A percentile compares a stretch with the other conserved stretches of the same genome.
Conservation (phyloP, 2,113 vertebrate species). For the Amblyornis subalaris region DNA sequence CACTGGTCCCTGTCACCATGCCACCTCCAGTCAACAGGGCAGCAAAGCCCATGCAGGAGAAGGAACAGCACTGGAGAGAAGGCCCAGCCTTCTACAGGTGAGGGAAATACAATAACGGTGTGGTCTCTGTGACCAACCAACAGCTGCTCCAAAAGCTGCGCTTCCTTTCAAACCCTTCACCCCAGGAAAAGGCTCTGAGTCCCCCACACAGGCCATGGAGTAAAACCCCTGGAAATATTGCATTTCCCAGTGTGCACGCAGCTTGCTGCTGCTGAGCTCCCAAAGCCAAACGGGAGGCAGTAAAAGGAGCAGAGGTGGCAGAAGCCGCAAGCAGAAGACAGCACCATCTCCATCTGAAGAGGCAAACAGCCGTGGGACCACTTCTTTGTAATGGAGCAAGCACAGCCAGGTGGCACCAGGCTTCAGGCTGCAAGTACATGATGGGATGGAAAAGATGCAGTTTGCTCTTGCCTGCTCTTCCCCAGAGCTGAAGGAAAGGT, state of each 20-base stretch:
- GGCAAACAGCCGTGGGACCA: neutral
- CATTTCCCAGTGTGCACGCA: neutral
- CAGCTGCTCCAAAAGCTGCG: rapidly evolving
- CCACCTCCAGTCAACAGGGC: neutral
- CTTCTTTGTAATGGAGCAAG: neutral
- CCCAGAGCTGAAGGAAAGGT: neutral
- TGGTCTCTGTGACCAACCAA: neutral
- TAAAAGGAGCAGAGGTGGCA: neutral
- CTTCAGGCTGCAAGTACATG: neutral
- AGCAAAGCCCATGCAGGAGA: rapidly evolving
- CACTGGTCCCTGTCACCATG: rapidly evolving
- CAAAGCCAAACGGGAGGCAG: neutral
- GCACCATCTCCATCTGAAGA: neutral
- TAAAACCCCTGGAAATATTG: neutral
- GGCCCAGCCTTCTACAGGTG: neutral
- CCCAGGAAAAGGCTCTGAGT: neutral
- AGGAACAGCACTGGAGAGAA: neutral
- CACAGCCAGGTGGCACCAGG: too few relatives aligned
- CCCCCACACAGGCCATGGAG: rapidly evolving
- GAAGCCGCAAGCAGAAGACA: neutral
- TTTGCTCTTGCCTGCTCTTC: neutral
- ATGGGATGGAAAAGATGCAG: neutral
- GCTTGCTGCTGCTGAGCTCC: neutral
- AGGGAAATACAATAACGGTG: rapidly evolving
- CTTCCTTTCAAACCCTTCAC: neutral